phyloP scores from a whole-genome alignment of 2,113 vertebrate species.

The Alosa alosa region DNA sequence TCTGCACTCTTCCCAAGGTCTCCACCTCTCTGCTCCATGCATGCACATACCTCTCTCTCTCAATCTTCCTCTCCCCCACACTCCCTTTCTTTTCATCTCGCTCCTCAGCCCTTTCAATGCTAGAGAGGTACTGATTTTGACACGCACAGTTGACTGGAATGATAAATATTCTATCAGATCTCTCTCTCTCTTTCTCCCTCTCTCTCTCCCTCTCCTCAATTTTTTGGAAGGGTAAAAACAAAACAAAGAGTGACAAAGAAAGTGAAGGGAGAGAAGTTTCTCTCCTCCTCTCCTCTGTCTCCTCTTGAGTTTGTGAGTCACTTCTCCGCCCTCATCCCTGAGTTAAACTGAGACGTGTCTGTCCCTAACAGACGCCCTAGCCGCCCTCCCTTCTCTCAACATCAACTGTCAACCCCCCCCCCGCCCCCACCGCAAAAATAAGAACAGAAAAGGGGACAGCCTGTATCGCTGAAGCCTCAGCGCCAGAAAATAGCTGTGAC shows the following conservation, averaged over 20 bases:
- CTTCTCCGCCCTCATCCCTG: slow-evolving; percentile 47
- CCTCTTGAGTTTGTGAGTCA: slow-evolving; percentile 48
- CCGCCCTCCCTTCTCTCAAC: background rate
- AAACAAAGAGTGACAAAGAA: slow-evolving; percentile 54
- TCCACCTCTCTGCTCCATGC: slow-evolving; percentile 46
- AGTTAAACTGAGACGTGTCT: background rate
- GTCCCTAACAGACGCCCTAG: no score
- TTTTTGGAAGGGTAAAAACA: slow-evolving; percentile 68
- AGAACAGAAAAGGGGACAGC: background rate
- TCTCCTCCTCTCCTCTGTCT: slow-evolving; percentile 25
- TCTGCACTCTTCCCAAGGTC: background rate
- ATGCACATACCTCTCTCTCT: slow-evolving; percentile 25
- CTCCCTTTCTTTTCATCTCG: slow-evolving; percentile 18
- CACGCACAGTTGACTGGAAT: slow-evolving; percentile 69
- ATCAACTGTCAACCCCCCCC: background rate
- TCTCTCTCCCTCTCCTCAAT: background rate
- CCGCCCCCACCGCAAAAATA: background rate
- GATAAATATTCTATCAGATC: slow-evolving; percentile 74
- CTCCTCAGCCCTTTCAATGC: slow-evolving; percentile 62
- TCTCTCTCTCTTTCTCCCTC: slow-evolving; percentile 35
- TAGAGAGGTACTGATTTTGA: slow-evolving; percentile 48
- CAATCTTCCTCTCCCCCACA: background rate
- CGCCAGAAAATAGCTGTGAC: slow-evolving; percentile 5
- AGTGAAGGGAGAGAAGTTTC: slow-evolving; percentile 49
- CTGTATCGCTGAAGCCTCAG: background rate